phyloP scores from a whole-genome alignment of 2,113 vertebrate species.

The Pogona vitticeps region DNA sequence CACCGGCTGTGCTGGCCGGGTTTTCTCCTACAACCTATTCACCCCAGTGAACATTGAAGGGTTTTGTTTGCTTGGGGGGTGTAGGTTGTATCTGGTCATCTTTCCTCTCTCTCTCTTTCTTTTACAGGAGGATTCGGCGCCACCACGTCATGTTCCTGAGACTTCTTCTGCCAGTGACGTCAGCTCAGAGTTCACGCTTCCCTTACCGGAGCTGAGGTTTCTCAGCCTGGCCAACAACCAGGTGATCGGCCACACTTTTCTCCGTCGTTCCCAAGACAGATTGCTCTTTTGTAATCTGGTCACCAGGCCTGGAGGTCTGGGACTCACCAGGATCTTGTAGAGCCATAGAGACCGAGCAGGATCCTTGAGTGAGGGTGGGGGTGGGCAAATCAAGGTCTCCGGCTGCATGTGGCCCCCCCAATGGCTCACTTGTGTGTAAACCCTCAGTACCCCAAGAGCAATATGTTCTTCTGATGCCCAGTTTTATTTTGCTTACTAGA shows the following conservation, averaged over 20 bases:
- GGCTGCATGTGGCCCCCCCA: no score
- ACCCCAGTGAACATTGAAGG: no score
- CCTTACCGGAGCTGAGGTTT: conserved; percentile 80
- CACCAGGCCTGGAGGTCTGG: no score
- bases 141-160: conserved; percentile 33
- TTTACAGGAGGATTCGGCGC: conserved; percentile 31
- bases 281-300: not conserved
- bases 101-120: not conserved
- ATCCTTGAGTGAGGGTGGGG: no score
- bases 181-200: conserved; percentile 58
- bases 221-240: conserved; percentile 86
- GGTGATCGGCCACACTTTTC: conserved; percentile 66
- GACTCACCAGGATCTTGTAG: no score
- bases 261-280: not conserved
- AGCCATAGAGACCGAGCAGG: not conserved
- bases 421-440: no score
- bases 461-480: no score
- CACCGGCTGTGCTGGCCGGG: no score
- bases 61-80: not conserved
- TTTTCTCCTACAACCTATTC: no score
- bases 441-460: no score
- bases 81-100: accelerated
- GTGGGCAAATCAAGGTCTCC: no score
- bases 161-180: conserved; percentile 49
- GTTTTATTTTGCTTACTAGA: no score